These are phyloP conservation scores for Somateria mollissima DNA, from an alignment of 2,797 vertebrate species.

Conservation along the genomic window DNA sequence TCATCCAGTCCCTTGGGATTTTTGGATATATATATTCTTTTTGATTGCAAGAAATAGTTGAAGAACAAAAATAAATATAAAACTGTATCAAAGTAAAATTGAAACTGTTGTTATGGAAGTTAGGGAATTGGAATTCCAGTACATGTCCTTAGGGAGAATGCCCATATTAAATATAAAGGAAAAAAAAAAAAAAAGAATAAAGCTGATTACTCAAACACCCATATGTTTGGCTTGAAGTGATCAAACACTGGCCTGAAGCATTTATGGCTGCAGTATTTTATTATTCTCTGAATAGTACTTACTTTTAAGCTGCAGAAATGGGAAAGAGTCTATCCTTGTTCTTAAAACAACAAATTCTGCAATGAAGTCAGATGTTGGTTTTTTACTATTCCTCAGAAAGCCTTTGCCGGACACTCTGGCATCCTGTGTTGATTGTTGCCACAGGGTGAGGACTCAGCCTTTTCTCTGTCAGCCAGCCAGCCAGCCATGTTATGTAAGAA, in stretches of 20 bases:
- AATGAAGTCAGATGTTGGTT: not conserved
- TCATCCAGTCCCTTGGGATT: not conserved
- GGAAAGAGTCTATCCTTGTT: not conserved
- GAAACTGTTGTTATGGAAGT: not conserved
- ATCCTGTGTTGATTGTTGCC: not conserved
- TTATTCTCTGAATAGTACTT: not conserved
- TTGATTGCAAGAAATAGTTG: not conserved
- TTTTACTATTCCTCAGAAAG: not conserved
- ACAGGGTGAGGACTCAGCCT: rapidly evolving
- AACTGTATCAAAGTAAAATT: not conserved
- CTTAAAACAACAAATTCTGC: not conserved
- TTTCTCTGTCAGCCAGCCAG: not conserved
- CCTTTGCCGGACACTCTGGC: not conserved
- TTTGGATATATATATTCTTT: not conserved
- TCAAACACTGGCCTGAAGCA: not conserved
- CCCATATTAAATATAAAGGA: not conserved
- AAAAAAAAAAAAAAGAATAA: not conserved
- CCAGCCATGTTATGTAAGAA: not conserved
- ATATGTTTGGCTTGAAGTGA: not conserved
- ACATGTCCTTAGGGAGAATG: not conserved
- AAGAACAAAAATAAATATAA: not conserved
- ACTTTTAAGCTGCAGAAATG: not conserved
- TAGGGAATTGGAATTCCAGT: not conserved
- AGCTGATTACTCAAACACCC: not conserved
- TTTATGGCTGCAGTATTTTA: not conserved